Evolutionary conservation across 2,888 invertebrate species (phyloP), one percentile per base, ranked within the genome.

Genomic region (Halocaridina rubra): DNA sequence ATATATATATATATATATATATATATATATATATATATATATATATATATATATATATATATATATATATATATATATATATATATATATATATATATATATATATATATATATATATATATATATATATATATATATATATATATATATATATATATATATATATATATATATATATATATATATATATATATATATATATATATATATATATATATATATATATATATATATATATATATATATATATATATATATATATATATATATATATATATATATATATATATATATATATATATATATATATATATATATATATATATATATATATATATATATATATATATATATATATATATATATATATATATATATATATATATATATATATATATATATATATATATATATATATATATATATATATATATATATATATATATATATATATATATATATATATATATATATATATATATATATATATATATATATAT

Each of bases 401-500:
- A 22, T 61, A 22, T 61, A 22, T 61, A 7, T 61, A 22, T 22
- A 22, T 39, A 61, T 61, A 61, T 61, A 61, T 61, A 61, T 61
- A 22, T 61, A 16, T 61, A 22, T 61, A 22, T 61, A 16, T 61
- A 61, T 22, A 61, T 61, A 22, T 61, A 22, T 61, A 16, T 61
- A 61, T 61, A 61, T 61, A 61, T 61, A 61, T 61, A 22, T 61
- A 16, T 61, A 61, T 61, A 61, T 61, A 61, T 61, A 61, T 61
- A 22, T 61, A 22, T 61, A 61, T 61, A 22, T 61, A 22, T 61
- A 22, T 19, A 22, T 61, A 22, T 61, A 22, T 19, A 22, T 61
- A 22, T 61, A 22, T 19, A 22, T 61, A 22, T 61, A 22, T 19
- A 22, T 61, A 22, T 61, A 22, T 61, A 22, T 61, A 22, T 61